A percentile compares a stretch with the other conserved stretches of the same genome.
These are phyloP conservation scores for Micromys minutus DNA, from an alignment of 2,113 vertebrate genomes.

Conservation along the genomic window DNA sequence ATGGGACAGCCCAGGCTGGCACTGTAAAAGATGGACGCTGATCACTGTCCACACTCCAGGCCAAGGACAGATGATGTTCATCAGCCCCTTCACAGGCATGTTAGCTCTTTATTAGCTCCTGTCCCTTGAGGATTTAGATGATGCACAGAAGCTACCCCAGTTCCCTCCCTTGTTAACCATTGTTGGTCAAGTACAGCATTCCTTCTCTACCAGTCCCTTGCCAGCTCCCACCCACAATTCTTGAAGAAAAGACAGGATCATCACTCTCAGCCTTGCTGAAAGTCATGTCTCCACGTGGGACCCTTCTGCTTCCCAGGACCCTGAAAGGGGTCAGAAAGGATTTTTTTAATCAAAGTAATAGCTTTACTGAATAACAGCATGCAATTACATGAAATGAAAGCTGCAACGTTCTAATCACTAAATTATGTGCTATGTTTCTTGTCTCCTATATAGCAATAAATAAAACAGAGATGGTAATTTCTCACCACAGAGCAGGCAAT, in stretches of 20 bases:
- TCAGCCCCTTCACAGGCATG: too few relatives aligned
- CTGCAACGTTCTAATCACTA: constrained; percentile 75
- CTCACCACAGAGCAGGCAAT: not conserved
- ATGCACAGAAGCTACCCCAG: not conserved
- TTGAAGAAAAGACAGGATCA: constrained; percentile 72
- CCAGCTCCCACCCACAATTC: not conserved
- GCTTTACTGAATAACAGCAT: constrained; percentile 74
- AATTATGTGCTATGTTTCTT: constrained; percentile 69
- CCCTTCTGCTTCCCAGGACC: constrained; percentile 93
- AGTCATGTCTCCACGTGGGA: constrained; percentile 87
- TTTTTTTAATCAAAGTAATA: constrained; percentile 62
- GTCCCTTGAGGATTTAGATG: not conserved
- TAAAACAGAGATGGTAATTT: constrained; percentile 63
- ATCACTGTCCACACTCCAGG: not conserved
- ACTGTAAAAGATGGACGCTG: not conserved
- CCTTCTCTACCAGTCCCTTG: not conserved
- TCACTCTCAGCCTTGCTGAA: constrained; percentile 90
- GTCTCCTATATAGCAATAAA: constrained; percentile 63
- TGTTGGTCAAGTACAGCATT: not conserved
- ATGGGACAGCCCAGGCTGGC: not conserved
- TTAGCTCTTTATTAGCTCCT: not conserved
- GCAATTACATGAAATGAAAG: constrained; percentile 61
- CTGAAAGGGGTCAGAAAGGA: constrained; percentile 84
- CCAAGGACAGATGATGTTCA: not conserved
- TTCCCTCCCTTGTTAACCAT: not conserved